Evolutionary conservation across 2,113 vertebrate genomes (phyloP).

Genomic region (Microtus pennsylvanicus): DNA sequence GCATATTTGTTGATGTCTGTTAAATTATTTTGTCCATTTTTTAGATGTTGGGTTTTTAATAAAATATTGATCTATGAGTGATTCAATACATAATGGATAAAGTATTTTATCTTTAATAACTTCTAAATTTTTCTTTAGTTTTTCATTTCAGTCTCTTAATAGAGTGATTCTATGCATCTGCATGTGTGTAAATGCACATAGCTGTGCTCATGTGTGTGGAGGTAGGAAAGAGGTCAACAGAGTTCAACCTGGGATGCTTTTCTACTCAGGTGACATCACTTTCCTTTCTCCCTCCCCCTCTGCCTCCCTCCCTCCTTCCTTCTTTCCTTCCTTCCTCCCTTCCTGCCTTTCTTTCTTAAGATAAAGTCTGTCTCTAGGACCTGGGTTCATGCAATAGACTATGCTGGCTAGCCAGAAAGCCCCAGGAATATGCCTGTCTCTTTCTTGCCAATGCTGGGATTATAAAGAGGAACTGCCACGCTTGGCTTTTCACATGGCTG

Average conservation of each 20-base stretch:
- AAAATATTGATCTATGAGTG: background rate
- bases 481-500: background rate
- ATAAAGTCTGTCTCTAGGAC: background rate
- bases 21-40: conserved; percentile 41
- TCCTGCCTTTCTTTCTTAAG: background rate
- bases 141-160: background rate
- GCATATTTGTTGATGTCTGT: background rate
- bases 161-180: background rate
- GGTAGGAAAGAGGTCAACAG: background rate
- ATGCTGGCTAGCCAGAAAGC: background rate
- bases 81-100: background rate
- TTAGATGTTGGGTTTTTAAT: background rate
- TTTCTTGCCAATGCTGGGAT: background rate
- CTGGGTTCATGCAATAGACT: background rate
- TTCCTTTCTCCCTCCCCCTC: too few relatives aligned
- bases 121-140: conserved; percentile 5
- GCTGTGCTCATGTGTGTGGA: background rate
- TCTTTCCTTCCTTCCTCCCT: too few relatives aligned
- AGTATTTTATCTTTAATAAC: background rate
- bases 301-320: background rate
- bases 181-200: background rate
- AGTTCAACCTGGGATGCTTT: background rate
- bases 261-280: background rate
- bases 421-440: too few relatives aligned
- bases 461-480: background rate